Conservation (phyloP, 1,140 invertebrate species). For the Drosophila ohnishii region DNA sequence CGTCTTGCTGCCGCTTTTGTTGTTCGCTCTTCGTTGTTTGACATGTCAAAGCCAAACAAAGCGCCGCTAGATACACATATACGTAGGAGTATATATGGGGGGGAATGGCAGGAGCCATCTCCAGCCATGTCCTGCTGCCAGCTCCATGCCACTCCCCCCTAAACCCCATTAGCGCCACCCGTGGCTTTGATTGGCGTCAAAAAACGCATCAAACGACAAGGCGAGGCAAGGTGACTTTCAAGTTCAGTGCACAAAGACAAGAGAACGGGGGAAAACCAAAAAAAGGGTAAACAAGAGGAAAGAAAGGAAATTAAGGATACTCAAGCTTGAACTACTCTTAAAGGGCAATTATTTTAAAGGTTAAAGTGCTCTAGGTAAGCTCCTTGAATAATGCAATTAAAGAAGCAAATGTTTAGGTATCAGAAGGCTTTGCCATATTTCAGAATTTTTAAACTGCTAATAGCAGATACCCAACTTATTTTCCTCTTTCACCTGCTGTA, state of each 20-base stretch:
- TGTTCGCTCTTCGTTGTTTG: constrained; percentile 53
- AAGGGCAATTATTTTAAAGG: constrained; percentile 2
- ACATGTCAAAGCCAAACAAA: constrained; percentile 73
- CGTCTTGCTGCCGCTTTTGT: constrained; percentile 39
- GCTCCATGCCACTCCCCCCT: not conserved
- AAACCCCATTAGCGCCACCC: constrained; percentile 26
- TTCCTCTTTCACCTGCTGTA: not conserved
- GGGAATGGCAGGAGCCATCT: not conserved
- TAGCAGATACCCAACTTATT: not conserved
- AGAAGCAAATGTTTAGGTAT: not conserved
- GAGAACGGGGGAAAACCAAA: not conserved
- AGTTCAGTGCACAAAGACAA: constrained; percentile 52
- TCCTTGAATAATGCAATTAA: not conserved
- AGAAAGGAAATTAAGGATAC: too few relatives aligned
- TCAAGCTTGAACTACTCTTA: not conserved
- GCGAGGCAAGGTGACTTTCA: constrained; percentile 66
- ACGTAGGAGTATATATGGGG: not conserved
- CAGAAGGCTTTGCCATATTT: not conserved
- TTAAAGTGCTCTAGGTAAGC: not conserved
- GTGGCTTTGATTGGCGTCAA: constrained; percentile 74
- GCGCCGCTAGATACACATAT: constrained; percentile 33
- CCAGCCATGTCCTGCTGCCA: constrained; percentile 1
- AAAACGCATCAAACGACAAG: constrained; percentile 66
- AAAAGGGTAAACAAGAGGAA: constrained; percentile 1
- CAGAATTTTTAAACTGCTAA: too few relatives aligned